Percentiles rank a stretch among this genome's conserved stretches.
phyloP scores from a whole-genome alignment of 2,797 vertebrate genomes.

The Pempheris klunzingeri region DNA sequence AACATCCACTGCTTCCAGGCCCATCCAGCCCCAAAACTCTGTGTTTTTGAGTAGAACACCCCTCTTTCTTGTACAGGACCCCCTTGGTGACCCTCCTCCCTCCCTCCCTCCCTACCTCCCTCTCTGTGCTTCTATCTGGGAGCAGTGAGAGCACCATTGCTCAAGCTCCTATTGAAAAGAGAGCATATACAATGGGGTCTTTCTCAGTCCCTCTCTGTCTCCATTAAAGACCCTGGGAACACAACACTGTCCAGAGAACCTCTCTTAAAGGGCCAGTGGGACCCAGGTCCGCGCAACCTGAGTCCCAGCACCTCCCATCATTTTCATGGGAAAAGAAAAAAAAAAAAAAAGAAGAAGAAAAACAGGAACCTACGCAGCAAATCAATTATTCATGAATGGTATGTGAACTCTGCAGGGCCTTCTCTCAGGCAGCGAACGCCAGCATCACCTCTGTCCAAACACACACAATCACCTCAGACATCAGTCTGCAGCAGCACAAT shows the following conservation, averaged over 20 bases:
- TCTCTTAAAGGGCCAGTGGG: conserved; percentile 84
- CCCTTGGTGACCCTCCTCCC: conserved; percentile 66
- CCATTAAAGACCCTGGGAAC: conserved; percentile 88
- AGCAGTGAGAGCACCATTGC: conserved; percentile 81
- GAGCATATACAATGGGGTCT: conserved; percentile 85
- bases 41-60: conserved; percentile 71
- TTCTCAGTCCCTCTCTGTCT: conserved; percentile 85
- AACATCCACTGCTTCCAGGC: conserved; percentile 58
- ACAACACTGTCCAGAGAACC: conserved; percentile 76
- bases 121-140: conserved; percentile 68
- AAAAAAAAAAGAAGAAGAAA: conserved; percentile 4
- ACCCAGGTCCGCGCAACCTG: conserved; percentile 59
- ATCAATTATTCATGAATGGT: conserved; percentile 60
- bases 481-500: conserved; percentile 18
- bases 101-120: conserved; percentile 50
- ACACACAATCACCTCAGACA: conserved; percentile 49
- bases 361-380: conserved; percentile 34
- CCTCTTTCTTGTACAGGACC: conserved; percentile 72
- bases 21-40: conserved; percentile 62
- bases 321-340: conserved; percentile 52
- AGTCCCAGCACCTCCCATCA: conserved; percentile 45
- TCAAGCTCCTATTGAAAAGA: conserved; percentile 83
- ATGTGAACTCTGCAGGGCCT: conserved; percentile 38
- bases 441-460: conserved; percentile 37
- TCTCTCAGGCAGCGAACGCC: conserved; percentile 24